phyloP scores from a whole-genome alignment of 2,797 vertebrate genomes.

The Dipus sagitta region DNA sequence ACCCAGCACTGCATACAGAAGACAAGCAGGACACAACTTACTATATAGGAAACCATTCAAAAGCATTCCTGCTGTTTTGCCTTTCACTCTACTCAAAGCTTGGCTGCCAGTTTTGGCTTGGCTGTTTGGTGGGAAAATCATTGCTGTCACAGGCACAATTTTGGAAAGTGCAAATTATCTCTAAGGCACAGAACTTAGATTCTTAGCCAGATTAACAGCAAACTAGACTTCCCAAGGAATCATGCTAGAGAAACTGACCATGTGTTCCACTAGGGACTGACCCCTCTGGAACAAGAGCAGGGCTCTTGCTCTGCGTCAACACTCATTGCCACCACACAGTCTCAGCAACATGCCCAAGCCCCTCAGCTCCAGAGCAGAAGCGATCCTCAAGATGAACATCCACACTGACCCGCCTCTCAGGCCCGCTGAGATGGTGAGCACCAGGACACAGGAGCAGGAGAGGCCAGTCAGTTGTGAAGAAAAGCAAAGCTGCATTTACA shows the following conservation, averaged over 20 bases:
- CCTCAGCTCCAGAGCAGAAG: conserved; percentile 63
- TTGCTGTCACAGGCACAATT: conserved; percentile 86
- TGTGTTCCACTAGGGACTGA: conserved; percentile 79
- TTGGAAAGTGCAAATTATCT: conserved; percentile 84
- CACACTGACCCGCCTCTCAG: conserved; percentile 69
- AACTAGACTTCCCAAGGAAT: conserved; percentile 83
- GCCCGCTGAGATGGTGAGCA: conserved; percentile 76
- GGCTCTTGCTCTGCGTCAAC: conserved; percentile 42
- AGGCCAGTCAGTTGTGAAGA: conserved; percentile 65
- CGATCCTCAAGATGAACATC: conserved; percentile 62
- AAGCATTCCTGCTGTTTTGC: conserved; percentile 82
- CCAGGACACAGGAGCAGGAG: conserved; percentile 56
- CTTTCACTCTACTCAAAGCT: conserved; percentile 71
- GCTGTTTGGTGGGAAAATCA: conserved; percentile 83
- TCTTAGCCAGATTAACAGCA: conserved; percentile 81
- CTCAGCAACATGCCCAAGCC: conserved; percentile 67
- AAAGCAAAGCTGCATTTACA: conserved; percentile 66
- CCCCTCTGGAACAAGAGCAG: conserved; percentile 60
- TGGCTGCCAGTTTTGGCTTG: conserved; percentile 84
- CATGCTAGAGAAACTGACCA: conserved; percentile 77
- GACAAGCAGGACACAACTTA: conserved; percentile 60
- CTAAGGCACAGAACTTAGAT: conserved; percentile 87
- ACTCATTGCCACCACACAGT: conserved; percentile 77
- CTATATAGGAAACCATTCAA: conserved; percentile 79
- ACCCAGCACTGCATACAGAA: conserved; percentile 82